phyloP scores from a whole-genome alignment of 2,797 vertebrate genomes.

The Pteronotus mesoamericanus region DNA sequence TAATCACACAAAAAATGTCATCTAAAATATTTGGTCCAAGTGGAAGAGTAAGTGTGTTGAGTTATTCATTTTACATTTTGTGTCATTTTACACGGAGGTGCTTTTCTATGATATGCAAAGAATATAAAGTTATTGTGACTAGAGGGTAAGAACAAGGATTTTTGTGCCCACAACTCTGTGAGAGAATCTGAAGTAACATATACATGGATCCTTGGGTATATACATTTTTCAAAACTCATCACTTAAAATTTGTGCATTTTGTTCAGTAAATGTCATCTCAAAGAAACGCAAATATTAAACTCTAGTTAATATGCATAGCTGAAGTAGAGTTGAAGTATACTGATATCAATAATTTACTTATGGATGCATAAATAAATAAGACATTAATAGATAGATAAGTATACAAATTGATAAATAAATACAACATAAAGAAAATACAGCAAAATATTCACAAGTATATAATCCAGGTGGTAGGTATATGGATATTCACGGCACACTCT shows the following conservation, averaged over 20 bases:
- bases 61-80: neutral
- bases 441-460: constrained; percentile 4
- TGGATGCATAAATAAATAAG: neutral
- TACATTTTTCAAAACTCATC: neutral
- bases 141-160: neutral
- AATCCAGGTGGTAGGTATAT: neutral
- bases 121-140: neutral
- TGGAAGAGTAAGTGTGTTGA: neutral
- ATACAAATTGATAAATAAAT: neutral
- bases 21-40: constrained; percentile 28
- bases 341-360: neutral
- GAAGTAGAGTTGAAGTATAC: neutral
- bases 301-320: neutral
- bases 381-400: neutral
- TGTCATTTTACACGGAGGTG: neutral
- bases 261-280: neutral
- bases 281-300: neutral
- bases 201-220: neutral
- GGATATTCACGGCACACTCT: neutral
- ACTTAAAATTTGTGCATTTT: neutral
- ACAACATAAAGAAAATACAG: neutral
- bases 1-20: neutral
- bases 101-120: neutral
- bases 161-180: neutral
- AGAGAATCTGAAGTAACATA: neutral